These are phyloP conservation scores for Syrmaticus mikado DNA, from an alignment of 2,113 vertebrate genomes.

Conservation along the genomic window DNA sequence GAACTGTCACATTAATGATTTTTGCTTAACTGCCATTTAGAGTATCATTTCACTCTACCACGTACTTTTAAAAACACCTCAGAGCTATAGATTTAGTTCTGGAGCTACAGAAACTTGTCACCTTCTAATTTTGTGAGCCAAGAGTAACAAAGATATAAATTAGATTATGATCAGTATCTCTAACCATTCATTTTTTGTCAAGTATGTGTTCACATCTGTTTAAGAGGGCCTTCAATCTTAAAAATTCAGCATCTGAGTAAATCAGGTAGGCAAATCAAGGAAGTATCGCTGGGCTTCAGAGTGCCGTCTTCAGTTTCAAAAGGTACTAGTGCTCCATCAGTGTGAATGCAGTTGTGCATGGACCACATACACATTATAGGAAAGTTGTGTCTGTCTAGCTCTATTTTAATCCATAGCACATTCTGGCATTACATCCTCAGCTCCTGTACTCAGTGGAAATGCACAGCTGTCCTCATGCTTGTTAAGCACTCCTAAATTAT, in stretches of 20 bases:
- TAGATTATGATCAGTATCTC: neutral
- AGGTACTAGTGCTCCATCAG: conserved; percentile 49
- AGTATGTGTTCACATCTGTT: neutral
- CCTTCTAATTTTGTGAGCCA: neutral
- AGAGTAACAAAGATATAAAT: neutral
- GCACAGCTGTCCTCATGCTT: neutral
- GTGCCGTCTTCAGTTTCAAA: neutral
- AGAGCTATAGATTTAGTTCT: neutral
- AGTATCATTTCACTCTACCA: neutral
- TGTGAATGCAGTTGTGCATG: conserved; percentile 1
- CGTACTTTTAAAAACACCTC: neutral
- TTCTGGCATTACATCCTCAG: neutral
- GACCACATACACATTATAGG: conserved; percentile 28
- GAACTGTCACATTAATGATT: neutral
- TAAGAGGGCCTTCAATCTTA: neutral
- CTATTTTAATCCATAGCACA: neutral
- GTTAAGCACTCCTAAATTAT: neutral
- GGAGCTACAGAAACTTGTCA: neutral
- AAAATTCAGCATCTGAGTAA: neutral
- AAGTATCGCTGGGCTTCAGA: neutral
- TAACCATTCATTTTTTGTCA: neutral
- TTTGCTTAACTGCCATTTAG: neutral
- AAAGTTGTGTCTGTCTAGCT: neutral
- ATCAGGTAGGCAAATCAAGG: neutral
- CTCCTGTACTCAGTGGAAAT: neutral